Evolutionary conservation across 2,797 vertebrate genomes (phyloP).

Genomic region (Alauda arvensis): DNA sequence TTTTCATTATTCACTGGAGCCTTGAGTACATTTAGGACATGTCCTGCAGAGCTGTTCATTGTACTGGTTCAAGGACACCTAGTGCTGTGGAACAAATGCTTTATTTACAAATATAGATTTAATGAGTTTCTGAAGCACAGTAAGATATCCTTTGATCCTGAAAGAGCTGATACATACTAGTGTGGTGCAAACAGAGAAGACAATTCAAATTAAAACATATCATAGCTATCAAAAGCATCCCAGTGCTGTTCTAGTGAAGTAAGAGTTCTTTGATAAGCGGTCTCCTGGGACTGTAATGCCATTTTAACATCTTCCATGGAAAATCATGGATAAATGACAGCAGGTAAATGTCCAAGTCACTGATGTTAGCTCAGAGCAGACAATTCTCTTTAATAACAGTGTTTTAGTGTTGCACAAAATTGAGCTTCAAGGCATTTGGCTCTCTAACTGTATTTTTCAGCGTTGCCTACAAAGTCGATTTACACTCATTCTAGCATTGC

Average conservation of each 20-base stretch:
- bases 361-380: neutral
- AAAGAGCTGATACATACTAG: slow-evolving; percentile 38
- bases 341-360: neutral
- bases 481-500: neutral
- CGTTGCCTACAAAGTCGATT: neutral
- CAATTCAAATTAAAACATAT: slow-evolving; percentile 46
- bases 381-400: neutral
- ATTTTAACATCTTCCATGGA: slow-evolving; percentile 14
- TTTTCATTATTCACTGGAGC: slow-evolving; percentile 59
- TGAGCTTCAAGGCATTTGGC: neutral
- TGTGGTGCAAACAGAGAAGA: slow-evolving; percentile 44
- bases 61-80: slow-evolving; percentile 65
- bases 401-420: neutral
- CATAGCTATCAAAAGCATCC: slow-evolving; percentile 47
- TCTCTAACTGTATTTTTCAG: neutral
- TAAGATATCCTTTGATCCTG: slow-evolving; percentile 67
- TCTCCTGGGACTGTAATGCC: neutral
- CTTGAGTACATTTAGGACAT: slow-evolving; percentile 46
- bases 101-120: slow-evolving; percentile 69
- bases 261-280: slow-evolving; percentile 46
- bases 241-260: slow-evolving; percentile 16
- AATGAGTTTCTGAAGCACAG: slow-evolving; percentile 61
- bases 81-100: slow-evolving; percentile 54
- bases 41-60: slow-evolving; percentile 46
- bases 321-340: slow-evolving; percentile 4